Evolutionary conservation across 2,113 vertebrate species (phyloP), one percentile per base, ranked within the genome.

Genomic region (Clarias gariepinus): DNA sequence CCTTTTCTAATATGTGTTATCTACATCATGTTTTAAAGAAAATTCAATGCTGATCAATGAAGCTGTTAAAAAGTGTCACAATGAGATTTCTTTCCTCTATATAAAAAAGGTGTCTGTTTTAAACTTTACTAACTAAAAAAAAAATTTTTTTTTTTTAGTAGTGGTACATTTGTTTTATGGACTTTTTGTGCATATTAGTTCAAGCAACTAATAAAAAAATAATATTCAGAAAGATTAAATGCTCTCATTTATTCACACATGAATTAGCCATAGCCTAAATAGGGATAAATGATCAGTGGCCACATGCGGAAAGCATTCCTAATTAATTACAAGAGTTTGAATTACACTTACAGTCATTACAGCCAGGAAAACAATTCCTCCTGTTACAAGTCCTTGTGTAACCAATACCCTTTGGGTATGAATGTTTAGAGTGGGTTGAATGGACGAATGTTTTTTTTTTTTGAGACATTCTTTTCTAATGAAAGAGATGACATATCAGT

Each of bases 311-410:
- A 96, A 96, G 94, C 96, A 96, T 97, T 96, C 97, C 96, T 98
- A 97, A 97, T 98, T 97, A 97, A 98, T 96, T 97, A 96, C 96
- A 97, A 97, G 97, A 96, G 96, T 94, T 96, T 95, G 95, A 94
- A 95, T 96, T 97, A 96, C 96, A 97, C 96, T 97, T 95, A 96
- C 96, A 96, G 95, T 97, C 96, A 96, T 97, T 96, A 96, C 95
- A 96, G 87, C 88, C 88, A 91, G 89, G 96, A 97, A 96, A 94
- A 93, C 94, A 96, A 95, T 95, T 95, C 94, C 92, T 96, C 97
- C 96, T 96, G 95, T 95, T 91, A 94, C 96, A 95, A 94, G 93
- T 95, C 95, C 60, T 57, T 89, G 86, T 89, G 95, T 98, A 98
- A 98, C 97, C 97, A 96, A 96, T 93, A 96, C 97, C 95, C 95